Evolutionary conservation across 1,140 invertebrate genomes (phyloP).

Genomic region (Drosophila nikananu): DNA sequence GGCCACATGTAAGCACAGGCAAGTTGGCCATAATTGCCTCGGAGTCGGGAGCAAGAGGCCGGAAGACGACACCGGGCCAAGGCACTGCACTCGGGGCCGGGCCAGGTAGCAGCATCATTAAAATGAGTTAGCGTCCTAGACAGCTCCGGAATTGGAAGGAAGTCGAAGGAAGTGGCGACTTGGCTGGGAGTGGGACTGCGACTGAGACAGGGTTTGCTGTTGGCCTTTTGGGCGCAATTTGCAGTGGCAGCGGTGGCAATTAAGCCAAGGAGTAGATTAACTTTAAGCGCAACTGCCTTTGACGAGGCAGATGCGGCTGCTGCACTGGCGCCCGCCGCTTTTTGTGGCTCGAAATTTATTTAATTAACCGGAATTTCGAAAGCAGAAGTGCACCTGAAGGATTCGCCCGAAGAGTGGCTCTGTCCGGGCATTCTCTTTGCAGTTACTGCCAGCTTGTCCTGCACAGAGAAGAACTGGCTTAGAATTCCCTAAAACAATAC

Average conservation of each 20-base stretch:
- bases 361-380: constrained; percentile 42
- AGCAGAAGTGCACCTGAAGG: constrained; percentile 25
- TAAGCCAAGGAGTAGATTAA: constrained; percentile 81
- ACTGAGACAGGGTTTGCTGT: constrained; percentile 39
- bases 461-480: constrained; percentile 8
- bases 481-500: constrained; percentile 47
- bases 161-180: constrained; percentile 15
- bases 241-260: constrained; percentile 76
- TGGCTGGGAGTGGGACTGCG: background rate
- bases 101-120: constrained; percentile 67
- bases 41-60: constrained; percentile 34
- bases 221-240: constrained; percentile 82
- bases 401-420: background rate
- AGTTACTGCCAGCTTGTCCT: constrained; percentile 1
- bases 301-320: constrained; percentile 34
- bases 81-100: constrained; percentile 58
- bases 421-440: background rate
- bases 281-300: constrained; percentile 64
- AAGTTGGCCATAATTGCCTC: constrained; percentile 78
- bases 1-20: constrained; percentile 81
- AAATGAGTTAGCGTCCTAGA: constrained; percentile 76
- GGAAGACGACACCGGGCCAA: constrained; percentile 56
- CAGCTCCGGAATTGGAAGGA: constrained; percentile 13
- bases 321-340: constrained; percentile 26
- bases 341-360: constrained; percentile 39